These are phyloP conservation scores for Dicerorhinus sumatrensis DNA, from an alignment of 2,113 vertebrate genomes.

Conservation along the genomic window DNA sequence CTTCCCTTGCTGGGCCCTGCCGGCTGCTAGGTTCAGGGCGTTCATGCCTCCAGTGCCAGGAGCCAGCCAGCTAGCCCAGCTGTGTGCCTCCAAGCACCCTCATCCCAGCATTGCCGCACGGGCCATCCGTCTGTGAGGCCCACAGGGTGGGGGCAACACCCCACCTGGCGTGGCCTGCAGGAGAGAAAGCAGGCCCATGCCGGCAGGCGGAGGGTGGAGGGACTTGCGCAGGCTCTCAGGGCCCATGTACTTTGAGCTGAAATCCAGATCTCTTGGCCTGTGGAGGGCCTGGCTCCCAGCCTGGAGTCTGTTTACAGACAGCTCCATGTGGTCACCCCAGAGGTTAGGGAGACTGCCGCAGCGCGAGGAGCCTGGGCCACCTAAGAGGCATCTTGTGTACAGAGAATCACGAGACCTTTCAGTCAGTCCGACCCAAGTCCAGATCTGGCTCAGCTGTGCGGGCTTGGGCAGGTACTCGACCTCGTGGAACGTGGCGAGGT, in stretches of 20 bases:
- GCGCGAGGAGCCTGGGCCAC: fast-evolving
- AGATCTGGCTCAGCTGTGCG: neutral
- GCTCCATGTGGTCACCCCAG: neutral
- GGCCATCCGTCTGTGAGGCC: neutral
- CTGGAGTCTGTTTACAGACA: fast-evolving
- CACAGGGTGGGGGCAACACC: neutral
- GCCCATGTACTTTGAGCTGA: neutral
- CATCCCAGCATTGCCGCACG: fast-evolving
- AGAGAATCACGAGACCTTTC: neutral
- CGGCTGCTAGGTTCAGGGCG: fast-evolving
- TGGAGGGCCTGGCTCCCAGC: neutral
- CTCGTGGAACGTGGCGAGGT: neutral
- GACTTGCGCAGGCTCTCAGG: fast-evolving
- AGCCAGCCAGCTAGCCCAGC: neutral
- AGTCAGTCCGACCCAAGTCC: neutral
- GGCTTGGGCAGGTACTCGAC: fast-evolving
- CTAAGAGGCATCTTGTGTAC: fast-evolving
- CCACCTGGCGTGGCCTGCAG: neutral
- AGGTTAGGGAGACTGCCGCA: neutral
- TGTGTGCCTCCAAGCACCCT: neutral
- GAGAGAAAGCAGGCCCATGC: neutral
- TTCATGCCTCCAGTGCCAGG: no score
- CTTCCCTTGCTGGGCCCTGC: neutral
- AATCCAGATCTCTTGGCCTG: neutral
- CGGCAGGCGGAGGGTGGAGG: no score